Percentiles rank a stretch among this genome's conserved stretches.
Evolutionary conservation across 35 echinoderm and acorn worm genomes (phyloP).

Genomic region (Lytechinus variegatus): DNA sequence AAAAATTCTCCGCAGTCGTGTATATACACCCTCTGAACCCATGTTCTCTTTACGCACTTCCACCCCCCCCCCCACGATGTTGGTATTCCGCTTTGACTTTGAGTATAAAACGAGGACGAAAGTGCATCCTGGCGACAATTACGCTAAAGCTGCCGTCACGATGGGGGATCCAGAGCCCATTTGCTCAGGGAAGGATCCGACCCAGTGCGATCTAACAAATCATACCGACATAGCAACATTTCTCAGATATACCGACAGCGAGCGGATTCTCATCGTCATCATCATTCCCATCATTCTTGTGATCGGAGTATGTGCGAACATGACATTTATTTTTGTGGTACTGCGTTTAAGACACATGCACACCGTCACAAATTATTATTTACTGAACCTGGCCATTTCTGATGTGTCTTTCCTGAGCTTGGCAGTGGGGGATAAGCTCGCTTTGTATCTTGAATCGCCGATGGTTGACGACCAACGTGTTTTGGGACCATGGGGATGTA

Average conservation of each 20-base stretch:
- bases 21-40: too few relatives aligned
- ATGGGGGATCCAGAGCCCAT: not conserved
- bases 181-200: not conserved
- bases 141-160: not conserved
- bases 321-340: conserved; percentile 61
- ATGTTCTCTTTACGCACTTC: too few relatives aligned
- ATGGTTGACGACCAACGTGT: conserved; percentile 44
- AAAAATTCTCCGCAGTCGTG: too few relatives aligned
- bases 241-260: not conserved
- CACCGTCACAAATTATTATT: conserved; percentile 75
- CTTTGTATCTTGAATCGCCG: not conserved
- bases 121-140: not conserved
- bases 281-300: conserved; percentile 59
- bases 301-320: conserved; percentile 65
- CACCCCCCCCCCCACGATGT: not conserved
- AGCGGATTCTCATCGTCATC: conserved; percentile 49
- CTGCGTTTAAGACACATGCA: conserved; percentile 66
- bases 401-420: conserved; percentile 68
- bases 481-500: conserved; percentile 56
- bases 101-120: not conserved
- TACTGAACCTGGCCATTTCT: conserved; percentile 69
- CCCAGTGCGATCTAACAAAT: not conserved
- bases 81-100: not conserved
- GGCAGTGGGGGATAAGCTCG: conserved; percentile 51
- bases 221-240: not conserved